phyloP scores from a whole-genome alignment of 2,113 vertebrate species.

The Syngnathoides biaculeatus region DNA sequence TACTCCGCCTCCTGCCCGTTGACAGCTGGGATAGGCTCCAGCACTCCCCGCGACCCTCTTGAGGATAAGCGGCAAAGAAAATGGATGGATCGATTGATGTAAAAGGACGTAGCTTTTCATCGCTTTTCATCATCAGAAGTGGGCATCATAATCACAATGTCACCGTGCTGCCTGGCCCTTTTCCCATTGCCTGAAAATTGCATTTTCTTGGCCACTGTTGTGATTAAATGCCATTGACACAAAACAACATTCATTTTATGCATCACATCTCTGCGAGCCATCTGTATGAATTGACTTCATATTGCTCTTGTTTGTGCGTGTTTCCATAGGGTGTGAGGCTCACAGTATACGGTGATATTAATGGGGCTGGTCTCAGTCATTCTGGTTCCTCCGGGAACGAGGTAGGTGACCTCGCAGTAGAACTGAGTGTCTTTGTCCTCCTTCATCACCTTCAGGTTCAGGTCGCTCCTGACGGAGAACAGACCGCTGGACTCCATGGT shows the following conservation, averaged over 20 bases:
- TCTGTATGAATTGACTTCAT: neutral
- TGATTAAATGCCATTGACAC: neutral
- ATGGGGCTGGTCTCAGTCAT: conserved; percentile 61
- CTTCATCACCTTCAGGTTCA: conserved; percentile 68
- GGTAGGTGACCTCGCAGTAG: conserved; percentile 83
- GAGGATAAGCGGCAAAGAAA: too few relatives aligned
- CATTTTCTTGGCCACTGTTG: too few relatives aligned
- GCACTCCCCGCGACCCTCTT: too few relatives aligned
- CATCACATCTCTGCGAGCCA: neutral
- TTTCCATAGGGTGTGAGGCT: conserved; percentile 51
- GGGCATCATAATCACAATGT: too few relatives aligned
- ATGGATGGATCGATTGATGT: too few relatives aligned
- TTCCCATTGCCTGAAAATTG: too few relatives aligned
- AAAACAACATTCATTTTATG: neutral
- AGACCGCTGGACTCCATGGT: conserved; percentile 74
- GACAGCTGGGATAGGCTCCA: too few relatives aligned
- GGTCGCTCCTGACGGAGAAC: conserved; percentile 72
- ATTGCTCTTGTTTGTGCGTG: neutral
- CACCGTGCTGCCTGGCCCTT: too few relatives aligned
- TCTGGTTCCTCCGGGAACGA: conserved; percentile 47
- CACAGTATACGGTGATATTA: conserved; percentile 78
- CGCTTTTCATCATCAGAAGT: too few relatives aligned
- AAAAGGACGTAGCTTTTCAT: too few relatives aligned
- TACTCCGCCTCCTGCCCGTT: too few relatives aligned
- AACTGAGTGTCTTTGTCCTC: conserved; percentile 74